Conservation (phyloP, 2,113 vertebrate genomes). For the Euleptes europaea region DNA sequence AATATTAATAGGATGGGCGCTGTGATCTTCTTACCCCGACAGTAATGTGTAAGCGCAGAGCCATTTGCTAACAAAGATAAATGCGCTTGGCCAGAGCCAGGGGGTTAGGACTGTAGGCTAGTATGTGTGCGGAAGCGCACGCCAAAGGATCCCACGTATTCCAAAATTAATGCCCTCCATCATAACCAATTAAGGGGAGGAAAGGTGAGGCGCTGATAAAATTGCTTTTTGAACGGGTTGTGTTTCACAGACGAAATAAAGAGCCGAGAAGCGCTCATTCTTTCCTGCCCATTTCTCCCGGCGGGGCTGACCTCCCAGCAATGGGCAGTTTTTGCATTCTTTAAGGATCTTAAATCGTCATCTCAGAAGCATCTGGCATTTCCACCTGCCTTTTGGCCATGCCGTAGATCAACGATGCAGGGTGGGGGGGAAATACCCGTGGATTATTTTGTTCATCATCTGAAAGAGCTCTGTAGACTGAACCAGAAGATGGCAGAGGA, state of each 20-base stretch:
- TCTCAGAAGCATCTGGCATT: no score
- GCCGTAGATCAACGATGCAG: no score
- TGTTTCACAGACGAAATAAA: slow-evolving; percentile 56
- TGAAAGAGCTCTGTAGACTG: no score
- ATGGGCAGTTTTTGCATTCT: background rate
- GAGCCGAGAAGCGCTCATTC: background rate
- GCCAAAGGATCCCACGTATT: slow-evolving; percentile 58
- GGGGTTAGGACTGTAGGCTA: slow-evolving; percentile 53
- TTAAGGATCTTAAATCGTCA: background rate
- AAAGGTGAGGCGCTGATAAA: slow-evolving; percentile 54
- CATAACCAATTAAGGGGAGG: slow-evolving; percentile 64
- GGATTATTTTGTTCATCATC: no score
- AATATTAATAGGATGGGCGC: slow-evolving; percentile 78
- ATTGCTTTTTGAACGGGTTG: slow-evolving; percentile 63
- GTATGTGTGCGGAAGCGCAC: slow-evolving; percentile 45
- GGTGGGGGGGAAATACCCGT: no score
- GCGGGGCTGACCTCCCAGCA: background rate
- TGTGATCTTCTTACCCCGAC: slow-evolving; percentile 67
- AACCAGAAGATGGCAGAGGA: no score
- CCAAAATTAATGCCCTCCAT: slow-evolving; percentile 68
- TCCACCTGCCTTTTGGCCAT: no score
- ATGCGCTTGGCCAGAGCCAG: slow-evolving; percentile 52
- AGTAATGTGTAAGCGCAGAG: slow-evolving; percentile 67
- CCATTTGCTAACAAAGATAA: slow-evolving; percentile 75
- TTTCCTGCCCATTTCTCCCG: background rate